These are phyloP conservation scores for Oreonectes daqikongensis DNA, from an alignment of 2,797 vertebrate genomes.

Conservation along the genomic window DNA sequence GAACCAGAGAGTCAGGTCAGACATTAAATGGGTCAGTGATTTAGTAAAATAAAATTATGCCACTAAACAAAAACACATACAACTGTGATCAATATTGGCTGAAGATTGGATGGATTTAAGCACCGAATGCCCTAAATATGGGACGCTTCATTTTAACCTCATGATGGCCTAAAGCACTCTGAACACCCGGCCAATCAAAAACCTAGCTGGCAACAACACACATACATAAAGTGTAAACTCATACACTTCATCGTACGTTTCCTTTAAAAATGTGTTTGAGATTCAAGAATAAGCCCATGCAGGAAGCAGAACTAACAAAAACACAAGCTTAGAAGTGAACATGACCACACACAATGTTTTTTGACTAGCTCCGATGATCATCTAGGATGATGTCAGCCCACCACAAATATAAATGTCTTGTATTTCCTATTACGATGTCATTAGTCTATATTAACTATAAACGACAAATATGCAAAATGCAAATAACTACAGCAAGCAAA, in stretches of 20 bases:
- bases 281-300: background rate
- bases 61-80: slow-evolving; percentile 15
- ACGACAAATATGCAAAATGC: background rate
- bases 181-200: slow-evolving; percentile 2
- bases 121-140: slow-evolving; percentile 6
- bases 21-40: slow-evolving; percentile 39
- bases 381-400: background rate
- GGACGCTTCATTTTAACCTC: slow-evolving; percentile 1
- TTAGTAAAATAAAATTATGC: slow-evolving; percentile 30
- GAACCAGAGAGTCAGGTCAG: slow-evolving; percentile 9
- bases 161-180: slow-evolving; percentile 11
- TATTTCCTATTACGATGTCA: background rate
- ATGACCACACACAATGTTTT: background rate
- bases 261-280: background rate
- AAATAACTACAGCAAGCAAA: background rate
- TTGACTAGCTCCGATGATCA: background rate
- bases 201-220: background rate
- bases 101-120: slow-evolving; percentile 7
- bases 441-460: background rate
- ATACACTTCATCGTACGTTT: background rate
- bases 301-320: background rate
- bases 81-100: background rate
- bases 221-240: background rate
- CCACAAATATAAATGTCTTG: background rate
- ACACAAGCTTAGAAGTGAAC: background rate